phyloP scores from a whole-genome alignment of 2,113 vertebrate genomes.

The Cavia aperea region DNA sequence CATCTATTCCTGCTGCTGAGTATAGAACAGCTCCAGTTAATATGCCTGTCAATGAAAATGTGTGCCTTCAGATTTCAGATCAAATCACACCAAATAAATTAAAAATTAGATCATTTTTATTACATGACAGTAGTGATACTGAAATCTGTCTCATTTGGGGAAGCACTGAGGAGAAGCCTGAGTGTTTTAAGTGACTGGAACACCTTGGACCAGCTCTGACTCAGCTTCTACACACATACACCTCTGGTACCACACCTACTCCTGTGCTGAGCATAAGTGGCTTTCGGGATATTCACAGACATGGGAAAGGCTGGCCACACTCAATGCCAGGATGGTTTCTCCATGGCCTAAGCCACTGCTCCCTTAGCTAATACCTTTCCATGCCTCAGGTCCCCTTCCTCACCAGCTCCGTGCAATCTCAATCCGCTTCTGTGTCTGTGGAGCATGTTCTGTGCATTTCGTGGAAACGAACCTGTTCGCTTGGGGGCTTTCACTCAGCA shows the following conservation, averaged over 20 bases:
- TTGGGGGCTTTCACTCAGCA: not conserved
- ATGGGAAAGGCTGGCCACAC: not conserved
- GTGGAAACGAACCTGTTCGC: not conserved
- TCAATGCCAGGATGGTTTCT: not conserved
- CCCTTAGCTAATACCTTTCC: not conserved
- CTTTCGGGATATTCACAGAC: not conserved
- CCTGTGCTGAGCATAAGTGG: not conserved
- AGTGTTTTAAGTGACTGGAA: not conserved
- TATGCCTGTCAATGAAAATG: not conserved
- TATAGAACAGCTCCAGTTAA: not conserved
- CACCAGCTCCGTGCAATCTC: not conserved
- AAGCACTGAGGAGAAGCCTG: not conserved
- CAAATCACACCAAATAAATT: not conserved
- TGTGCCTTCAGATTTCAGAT: not conserved
- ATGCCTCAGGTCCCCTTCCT: rapidly evolving
- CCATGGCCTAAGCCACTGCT: not conserved
- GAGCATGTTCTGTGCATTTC: not conserved
- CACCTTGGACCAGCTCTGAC: not conserved
- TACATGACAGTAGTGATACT: not conserved
- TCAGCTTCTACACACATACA: not conserved
- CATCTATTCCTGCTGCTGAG: not conserved
- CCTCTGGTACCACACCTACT: not conserved
- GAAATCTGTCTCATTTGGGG: not conserved
- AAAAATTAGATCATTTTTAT: not conserved
- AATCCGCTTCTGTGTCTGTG: not conserved